Evolutionary conservation across 2,797 vertebrate species (phyloP).

Genomic region (Danionella dracula): DNA sequence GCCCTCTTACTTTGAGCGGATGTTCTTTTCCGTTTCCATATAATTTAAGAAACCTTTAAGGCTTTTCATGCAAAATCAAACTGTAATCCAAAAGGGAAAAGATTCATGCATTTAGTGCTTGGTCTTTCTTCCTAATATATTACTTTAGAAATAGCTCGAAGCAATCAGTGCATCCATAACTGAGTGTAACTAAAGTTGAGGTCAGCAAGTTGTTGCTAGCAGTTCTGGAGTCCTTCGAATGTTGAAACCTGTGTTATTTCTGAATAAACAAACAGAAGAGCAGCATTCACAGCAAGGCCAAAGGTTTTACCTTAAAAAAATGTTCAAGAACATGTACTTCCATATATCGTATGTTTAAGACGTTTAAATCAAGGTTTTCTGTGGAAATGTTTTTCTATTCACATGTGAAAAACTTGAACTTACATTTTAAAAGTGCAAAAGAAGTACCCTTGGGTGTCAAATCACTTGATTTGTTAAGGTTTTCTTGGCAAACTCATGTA

Average conservation of each 20-base stretch:
- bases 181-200: neutral
- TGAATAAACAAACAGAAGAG: neutral
- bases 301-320: neutral
- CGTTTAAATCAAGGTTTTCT: conserved; percentile 21
- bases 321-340: conserved; percentile 1
- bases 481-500: too few relatives aligned
- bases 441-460: too few relatives aligned
- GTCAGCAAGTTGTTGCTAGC: neutral
- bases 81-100: neutral
- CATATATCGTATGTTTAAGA: neutral
- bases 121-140: neutral
- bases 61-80: neutral
- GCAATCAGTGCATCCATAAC: too few relatives aligned
- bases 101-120: neutral
- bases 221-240: neutral
- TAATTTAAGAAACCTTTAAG: neutral
- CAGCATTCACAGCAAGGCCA: neutral
- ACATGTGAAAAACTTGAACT: neutral
- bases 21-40: neutral
- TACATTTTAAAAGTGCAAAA: neutral
- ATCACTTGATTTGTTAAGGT: neutral
- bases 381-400: neutral
- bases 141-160: neutral
- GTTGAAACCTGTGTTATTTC: neutral
- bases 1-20: neutral